These are phyloP conservation scores for Bradypodion ventrale DNA, from an alignment of 2,797 vertebrate genomes.

Conservation along the genomic window DNA sequence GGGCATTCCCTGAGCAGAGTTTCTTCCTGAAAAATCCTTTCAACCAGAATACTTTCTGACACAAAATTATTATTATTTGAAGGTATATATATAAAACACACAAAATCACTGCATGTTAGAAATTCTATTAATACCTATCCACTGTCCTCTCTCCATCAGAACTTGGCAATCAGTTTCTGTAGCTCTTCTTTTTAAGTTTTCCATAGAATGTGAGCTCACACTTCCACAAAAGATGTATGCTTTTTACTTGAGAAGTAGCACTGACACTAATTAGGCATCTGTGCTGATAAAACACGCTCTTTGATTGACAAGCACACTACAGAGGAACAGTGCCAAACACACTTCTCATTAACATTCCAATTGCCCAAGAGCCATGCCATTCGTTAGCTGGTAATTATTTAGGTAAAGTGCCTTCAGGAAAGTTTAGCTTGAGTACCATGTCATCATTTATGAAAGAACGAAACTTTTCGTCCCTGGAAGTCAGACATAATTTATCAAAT, in stretches of 20 bases:
- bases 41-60: too few relatives aligned
- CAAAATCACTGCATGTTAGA: background rate
- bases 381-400: conserved; percentile 56
- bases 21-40: too few relatives aligned
- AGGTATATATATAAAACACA: background rate
- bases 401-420: conserved; percentile 51
- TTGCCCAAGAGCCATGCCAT: conserved; percentile 18
- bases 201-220: background rate
- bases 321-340: conserved; percentile 29
- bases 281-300: conserved; percentile 43
- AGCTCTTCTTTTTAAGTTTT: background rate
- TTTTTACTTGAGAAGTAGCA: conserved; percentile 40
- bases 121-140: background rate
- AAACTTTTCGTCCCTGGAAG: conserved; percentile 52
- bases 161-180: background rate
- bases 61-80: too few relatives aligned
- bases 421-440: conserved; percentile 48
- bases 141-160: background rate
- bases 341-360: conserved; percentile 40
- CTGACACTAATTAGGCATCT: conserved; percentile 29
- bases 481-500: conserved; percentile 58
- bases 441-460: conserved; percentile 55
- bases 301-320: conserved; percentile 33
- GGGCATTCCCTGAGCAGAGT: too few relatives aligned
- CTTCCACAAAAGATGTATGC: conserved; percentile 21